Evolutionary conservation across 2,113 vertebrate genomes (phyloP), one percentile per base, ranked within the genome.

Genomic region (Dicentrarchus labrax): DNA sequence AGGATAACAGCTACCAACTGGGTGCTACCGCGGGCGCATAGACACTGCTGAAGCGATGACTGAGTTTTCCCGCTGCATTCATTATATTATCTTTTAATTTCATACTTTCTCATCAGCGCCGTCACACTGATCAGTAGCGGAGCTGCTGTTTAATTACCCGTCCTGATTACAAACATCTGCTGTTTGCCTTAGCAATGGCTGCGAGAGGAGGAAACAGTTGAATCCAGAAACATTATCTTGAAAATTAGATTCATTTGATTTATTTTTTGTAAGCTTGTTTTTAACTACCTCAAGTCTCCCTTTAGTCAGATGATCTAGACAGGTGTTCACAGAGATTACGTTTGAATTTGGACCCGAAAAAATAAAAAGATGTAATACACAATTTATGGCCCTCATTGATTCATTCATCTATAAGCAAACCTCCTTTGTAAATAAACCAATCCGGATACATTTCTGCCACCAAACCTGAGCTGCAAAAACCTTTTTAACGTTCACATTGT

Each of bases 121-220:
- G 0, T 57, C 30, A 76, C 48, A 22, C 50, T 56, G 71, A 67
- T 79, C 65, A 79, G 71, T 59, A 39, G 71, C 50, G 2, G 21
- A 65, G 56, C 70, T 48, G 50, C 51, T 66, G 45, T 60, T 74
- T 72, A 72, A 69, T 84, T 65, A 59, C n/a, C n/a, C 4, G 3
- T 30, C 76, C 60, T 50, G 80, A 72, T 75, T 66, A 60, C 2
- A 73, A 60, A 82, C 77, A 84, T 78, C 65, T 75, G 71, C 69
- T 68, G 39, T 78, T 78, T 65, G 36, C 57, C 43, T 68, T 72
- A 15, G 30, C 76, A 78, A 74, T 51, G 19, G 51, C 61, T 51
- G 36, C 36, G 39, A 36, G 39, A 41, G 16, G 12, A 13, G 11
- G 6, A 74, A 59, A 60, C 11, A n/a, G 43, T 66, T 16, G 3